Evolutionary conservation across 2,888 invertebrate species (phyloP), one percentile per base, ranked within the genome.

Genomic region (Polyploca ridens): DNA sequence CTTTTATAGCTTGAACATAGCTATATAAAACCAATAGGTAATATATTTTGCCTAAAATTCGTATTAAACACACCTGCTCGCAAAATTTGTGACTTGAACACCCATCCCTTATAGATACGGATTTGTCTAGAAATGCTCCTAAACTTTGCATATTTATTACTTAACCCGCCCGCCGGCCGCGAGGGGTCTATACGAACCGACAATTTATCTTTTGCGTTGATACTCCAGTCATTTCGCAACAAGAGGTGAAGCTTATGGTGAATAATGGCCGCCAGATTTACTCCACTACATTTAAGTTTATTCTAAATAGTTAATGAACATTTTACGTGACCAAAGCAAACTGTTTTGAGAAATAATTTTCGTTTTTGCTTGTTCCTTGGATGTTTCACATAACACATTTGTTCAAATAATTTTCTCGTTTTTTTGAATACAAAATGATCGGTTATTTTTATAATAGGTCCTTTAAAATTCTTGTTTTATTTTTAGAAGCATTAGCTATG

Each of bases 91-190:
- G 83, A 80, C 76, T 82, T 72, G 77, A 83, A 82, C 84, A 81
- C 82, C 82, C 83, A 83, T 84, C 86, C 84, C 82, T 85, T 84
- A 84, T 85, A 85, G 86, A 84, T 83, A 84, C 83, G 85, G 84
- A 87, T 89, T 89, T 86, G 86, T 89, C 88, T 87, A 83, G 85
- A 86, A 85, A 86, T 86, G 83, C 81, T 84, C 77, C 81, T 85
- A 85, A 90, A 91, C 85, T 90, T 89, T 88, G 88, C 90, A 89
- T 89, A 90, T 89, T 90, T 89, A 90, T 90, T 84, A 82, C 82
- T 83, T 80, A 89, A 89, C 86, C 87, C 79, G 69, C 73, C 27
- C 70, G 72, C 74, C 71, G 77, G 79, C 76, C 74, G 75, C 78
- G 70, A 64, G 69, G 75, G 78, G 81, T 77, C 78, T 75, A 73